A percentile compares a stretch with the other conserved stretches of the same genome.
phyloP scores from a whole-genome alignment of 2,113 vertebrate species.

The Sphaerodactylus townsendi region DNA sequence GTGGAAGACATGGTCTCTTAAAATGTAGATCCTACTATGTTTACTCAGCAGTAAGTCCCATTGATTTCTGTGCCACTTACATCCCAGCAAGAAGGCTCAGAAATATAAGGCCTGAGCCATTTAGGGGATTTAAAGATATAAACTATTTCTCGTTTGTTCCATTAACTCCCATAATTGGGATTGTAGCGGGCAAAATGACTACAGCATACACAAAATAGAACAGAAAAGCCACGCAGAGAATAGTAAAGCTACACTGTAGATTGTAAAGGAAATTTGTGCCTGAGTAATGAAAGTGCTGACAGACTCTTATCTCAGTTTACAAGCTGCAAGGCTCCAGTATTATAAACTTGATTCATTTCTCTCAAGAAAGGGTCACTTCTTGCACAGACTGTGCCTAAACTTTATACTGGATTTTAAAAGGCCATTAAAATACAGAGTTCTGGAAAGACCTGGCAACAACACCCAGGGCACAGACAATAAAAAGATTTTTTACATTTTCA shows the following conservation, averaged over 20 bases:
- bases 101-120: background rate
- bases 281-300: constrained; percentile 60
- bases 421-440: constrained; percentile 59
- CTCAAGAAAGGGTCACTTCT: constrained; percentile 66
- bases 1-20: accelerated
- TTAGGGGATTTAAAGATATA: background rate
- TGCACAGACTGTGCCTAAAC: constrained; percentile 53
- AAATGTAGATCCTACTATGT: background rate
- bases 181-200: background rate
- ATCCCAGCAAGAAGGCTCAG: background rate
- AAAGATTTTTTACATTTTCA: constrained; percentile 73
- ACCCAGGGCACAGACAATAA: constrained; percentile 59
- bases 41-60: background rate
- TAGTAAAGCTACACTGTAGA: constrained; percentile 10
- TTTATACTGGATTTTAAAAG: constrained; percentile 64
- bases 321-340: constrained; percentile 57
- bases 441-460: constrained; percentile 62
- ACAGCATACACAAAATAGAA: constrained; percentile 1
- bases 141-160: background rate
- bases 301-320: constrained; percentile 52
- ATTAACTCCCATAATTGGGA: background rate
- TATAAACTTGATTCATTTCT: constrained; percentile 74
- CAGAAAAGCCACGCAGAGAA: background rate
- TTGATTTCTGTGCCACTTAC: background rate
- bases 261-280: constrained; percentile 66